Conservation (phyloP, 1,140 invertebrate species). For the Teleopsis dalmanni region DNA sequence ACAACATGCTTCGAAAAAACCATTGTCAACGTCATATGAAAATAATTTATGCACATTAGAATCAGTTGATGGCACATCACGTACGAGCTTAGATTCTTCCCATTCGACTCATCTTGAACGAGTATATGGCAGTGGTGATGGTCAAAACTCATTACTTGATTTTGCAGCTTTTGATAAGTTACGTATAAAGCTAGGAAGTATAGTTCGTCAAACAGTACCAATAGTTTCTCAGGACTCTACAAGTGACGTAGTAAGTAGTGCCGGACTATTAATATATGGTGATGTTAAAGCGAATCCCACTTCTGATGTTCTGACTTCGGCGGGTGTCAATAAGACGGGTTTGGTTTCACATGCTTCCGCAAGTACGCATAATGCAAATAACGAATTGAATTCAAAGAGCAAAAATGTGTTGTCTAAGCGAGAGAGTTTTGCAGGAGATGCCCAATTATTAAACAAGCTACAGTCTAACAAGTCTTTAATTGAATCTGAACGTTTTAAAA, state of each 20-base stretch:
- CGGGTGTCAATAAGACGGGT: neutral
- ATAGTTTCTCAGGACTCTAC: conserved; percentile 26
- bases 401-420: conserved; percentile 48
- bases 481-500: conserved; percentile 36
- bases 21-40: conserved; percentile 34
- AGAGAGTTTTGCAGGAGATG: conserved; percentile 68
- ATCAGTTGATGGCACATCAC: conserved; percentile 47
- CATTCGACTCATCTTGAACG: conserved; percentile 38
- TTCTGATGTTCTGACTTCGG: conserved; percentile 13
- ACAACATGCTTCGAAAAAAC: conserved; percentile 47
- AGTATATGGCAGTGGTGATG: conserved; percentile 14
- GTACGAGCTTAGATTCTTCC: conserved; percentile 47
- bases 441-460: conserved; percentile 64
- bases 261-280: conserved; percentile 52
- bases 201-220: conserved; percentile 48
- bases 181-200: conserved; percentile 53
- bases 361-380: conserved; percentile 6
- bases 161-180: conserved; percentile 54
- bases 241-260: conserved; percentile 47
- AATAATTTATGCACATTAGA: conserved; percentile 46
- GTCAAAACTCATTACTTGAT: conserved; percentile 35
- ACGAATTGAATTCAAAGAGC: conserved; percentile 24
- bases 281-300: conserved; percentile 13
- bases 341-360: neutral
- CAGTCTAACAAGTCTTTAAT: conserved; percentile 41